Evolutionary conservation across 2,797 vertebrate genomes (phyloP), one percentile per base, ranked within the genome.

Genomic region (Cynodonichthys magdalenae): DNA sequence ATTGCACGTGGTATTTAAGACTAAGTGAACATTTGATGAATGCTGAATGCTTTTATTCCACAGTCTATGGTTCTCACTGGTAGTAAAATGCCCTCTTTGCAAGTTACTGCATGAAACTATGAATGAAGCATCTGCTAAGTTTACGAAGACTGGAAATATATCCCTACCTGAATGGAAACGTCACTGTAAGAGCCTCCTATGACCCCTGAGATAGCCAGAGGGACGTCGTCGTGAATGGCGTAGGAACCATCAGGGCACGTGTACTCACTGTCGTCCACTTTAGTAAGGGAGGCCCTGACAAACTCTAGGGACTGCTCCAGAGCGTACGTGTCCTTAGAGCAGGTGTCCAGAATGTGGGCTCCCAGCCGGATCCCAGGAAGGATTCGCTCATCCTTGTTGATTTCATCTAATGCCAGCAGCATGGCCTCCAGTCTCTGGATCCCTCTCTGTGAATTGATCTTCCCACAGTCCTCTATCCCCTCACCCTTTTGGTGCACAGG

Each of bases 151-250:
- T 12, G 0, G 29, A 54, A 50, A 44, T 1, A 12, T 1, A 42
- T 17, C 0, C 2, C 59, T 92, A 99, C 98, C 97, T 99, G 98
- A 71, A 99, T 99, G 66, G 98, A 99, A 64, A 99, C 97, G 0
- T 99, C 97, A 0, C 98, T 99, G 93, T 99, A 99, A 55, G 98
- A 99, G 58, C 98, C 98, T 3, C 98, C 98, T 0, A 99, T 98
- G 75, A 99, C 97, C 0, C 98, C 98, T 0, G 96, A 97, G 88
- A 99, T 97, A 53, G 97, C 97, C 0, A 96, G 93, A 14, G 97
- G 96, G 18, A 95, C 89, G 0, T 99, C 96, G 0, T 96, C 95
- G 0, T 97, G 97, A 71, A 98, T 94, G 0, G 97, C 97, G 0
- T 98, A 98, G 47, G 97, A 99, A 28, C 98, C 98, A 0, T 99